Conservation (phyloP, 2,797 vertebrate genomes). For the Sebastes glaucus region DNA sequence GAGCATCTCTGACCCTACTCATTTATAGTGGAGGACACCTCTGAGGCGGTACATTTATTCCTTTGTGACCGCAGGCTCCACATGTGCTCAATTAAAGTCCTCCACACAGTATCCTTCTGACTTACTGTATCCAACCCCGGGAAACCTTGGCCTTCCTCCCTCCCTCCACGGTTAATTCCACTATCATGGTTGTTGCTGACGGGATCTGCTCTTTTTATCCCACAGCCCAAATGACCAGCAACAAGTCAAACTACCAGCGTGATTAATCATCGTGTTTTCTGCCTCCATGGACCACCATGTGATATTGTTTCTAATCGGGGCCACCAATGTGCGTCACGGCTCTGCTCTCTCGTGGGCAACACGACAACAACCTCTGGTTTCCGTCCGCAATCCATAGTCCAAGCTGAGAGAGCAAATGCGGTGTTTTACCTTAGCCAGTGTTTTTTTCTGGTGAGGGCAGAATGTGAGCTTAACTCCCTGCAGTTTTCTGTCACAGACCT, state of each 20-base stretch:
- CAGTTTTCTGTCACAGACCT: not conserved
- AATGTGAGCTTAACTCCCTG: not conserved
- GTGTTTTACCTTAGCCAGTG: not conserved
- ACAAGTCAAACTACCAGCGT: not conserved
- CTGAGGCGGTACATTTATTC: not conserved
- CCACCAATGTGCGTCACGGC: not conserved
- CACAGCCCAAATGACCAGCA: not conserved
- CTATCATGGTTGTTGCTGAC: not conserved
- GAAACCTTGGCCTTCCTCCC: not conserved
- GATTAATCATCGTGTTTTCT: conserved; percentile 4
- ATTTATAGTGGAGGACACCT: conserved; percentile 1
- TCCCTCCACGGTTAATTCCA: not conserved
- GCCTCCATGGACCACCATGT: not conserved
- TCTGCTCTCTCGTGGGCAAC: not conserved
- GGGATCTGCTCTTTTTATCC: not conserved
- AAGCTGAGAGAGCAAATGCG: not conserved
- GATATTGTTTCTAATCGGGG: conserved; percentile 3
- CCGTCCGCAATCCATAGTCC: not conserved
- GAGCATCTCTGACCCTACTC: not conserved
- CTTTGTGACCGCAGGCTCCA: not conserved
- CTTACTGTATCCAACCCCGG: not conserved
- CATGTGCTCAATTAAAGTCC: not conserved
- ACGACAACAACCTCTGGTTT: not conserved
- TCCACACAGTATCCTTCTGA: not conserved
- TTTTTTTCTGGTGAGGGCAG: not conserved